Base-by-base conservation (phyloP, 1,140 invertebrate genomes). In the Arion vulgaris region DNA sequence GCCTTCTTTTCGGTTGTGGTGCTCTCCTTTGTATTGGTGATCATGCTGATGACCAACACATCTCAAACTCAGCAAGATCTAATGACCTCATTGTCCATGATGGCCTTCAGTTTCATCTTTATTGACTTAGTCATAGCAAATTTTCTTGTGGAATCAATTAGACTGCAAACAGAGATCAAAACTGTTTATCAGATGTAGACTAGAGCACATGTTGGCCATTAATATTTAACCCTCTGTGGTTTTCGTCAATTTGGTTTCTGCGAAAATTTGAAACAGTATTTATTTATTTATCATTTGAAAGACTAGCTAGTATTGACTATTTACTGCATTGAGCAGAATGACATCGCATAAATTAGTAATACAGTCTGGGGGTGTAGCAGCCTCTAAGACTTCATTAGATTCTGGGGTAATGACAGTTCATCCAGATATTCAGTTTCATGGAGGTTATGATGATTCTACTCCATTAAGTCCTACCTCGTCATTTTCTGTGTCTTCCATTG, bases 1-100 rank as follows among this genome's bases (percentile, higher is more conserved):
- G 87, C 89, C 4, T 90, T 91, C 75, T 86, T 90, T 62, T 89
- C 88, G 15, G 81, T 90, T 28, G 85, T 91, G 36, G 86, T 90
- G 17, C 79, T 89, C 5, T 81, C 86, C 23, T 90, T 87, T 74
- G 73, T 88, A n/a, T 76, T 89, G 28, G 88, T 89, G 72, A 72
- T 90, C 28, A 62, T 89, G 75, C 88, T 90, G 79, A 81, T 91
- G 79, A 87, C 87, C 23, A 86, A 91, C 71, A 86, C 88, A 7
- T 85, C 88, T 13, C 87, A 88, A 23, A 84, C 85, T 39, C 84
- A 86, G 17, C 83, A 87, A 78, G 87, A 90, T 57, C 76, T 86
- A 17, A 73, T 89, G 69, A 85, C 85, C 26, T 89, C 87, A 5
- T 69, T 90, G 36, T 84, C 86, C 38, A 81, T 90, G n/a, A 82